Evolutionary conservation across 37 sponge, comb jelly and placozoan genomes (phyloP).

Genomic region (Petrosia ficiformis): DNA sequence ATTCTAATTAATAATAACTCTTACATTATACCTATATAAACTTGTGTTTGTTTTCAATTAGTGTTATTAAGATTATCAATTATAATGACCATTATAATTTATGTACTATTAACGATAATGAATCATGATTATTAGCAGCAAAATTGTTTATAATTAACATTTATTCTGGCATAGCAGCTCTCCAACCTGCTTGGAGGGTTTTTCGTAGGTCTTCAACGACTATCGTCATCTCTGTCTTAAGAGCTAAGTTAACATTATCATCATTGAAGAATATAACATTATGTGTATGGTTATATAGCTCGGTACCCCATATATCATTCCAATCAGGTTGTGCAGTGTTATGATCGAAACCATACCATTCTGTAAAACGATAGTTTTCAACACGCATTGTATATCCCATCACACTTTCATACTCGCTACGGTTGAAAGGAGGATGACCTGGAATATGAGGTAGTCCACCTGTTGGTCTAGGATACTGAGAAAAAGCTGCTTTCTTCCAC

Average conservation of each 20-base stretch:
- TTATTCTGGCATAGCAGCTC: slow-evolving; percentile 2
- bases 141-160: no score
- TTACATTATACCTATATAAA: no score
- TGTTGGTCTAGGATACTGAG: slow-evolving; percentile 19
- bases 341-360: slow-evolving; percentile 15
- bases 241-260: slow-evolving; percentile 21
- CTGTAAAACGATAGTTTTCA: slow-evolving; percentile 20
- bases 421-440: not conserved
- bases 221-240: not conserved
- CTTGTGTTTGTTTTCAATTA: no score
- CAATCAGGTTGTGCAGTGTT: not conserved
- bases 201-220: not conserved
- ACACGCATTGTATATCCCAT: slow-evolving; percentile 55
- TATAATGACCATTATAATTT: no score
- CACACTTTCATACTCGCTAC: slow-evolving; percentile 26
- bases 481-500: slow-evolving; percentile 34
- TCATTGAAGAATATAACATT: not conserved
- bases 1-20: no score
- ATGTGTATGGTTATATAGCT: slow-evolving; percentile 26
- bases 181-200: slow-evolving; percentile 21
- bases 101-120: no score
- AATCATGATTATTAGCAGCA: no score
- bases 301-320: not conserved
- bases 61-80: no score
- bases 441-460: not conserved